phyloP scores from a whole-genome alignment of 2,797 vertebrate genomes.

The Xenopus petersii region DNA sequence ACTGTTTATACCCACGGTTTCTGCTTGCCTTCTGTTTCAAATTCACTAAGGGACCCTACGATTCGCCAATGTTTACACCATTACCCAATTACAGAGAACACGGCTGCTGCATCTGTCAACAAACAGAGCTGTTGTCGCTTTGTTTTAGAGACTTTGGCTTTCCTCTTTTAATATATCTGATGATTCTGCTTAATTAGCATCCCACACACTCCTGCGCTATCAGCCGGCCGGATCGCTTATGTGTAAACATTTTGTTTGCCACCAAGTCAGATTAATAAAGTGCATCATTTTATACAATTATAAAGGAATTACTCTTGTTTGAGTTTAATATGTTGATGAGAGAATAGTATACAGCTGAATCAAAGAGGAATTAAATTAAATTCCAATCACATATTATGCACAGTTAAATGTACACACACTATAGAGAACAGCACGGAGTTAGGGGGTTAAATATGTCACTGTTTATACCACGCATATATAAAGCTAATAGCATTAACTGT shows the following conservation, averaged over 20 bases:
- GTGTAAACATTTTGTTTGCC: slow-evolving; percentile 66
- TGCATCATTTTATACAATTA: slow-evolving; percentile 47
- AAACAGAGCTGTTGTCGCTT: slow-evolving; percentile 97
- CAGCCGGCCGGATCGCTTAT: slow-evolving; percentile 70
- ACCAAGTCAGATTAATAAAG: slow-evolving; percentile 50
- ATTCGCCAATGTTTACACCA: slow-evolving; percentile 98
- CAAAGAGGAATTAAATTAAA: not conserved
- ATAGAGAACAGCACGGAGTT: too few species aligned
- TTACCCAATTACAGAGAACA: slow-evolving; percentile 98
- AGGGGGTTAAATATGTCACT: too few species aligned
- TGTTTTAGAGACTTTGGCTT: slow-evolving; percentile 66
- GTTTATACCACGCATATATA: too few species aligned
- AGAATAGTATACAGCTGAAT: slow-evolving; percentile 4
- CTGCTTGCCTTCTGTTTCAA: slow-evolving; percentile 60
- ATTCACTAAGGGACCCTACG: slow-evolving; percentile 82
- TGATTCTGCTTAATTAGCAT: slow-evolving; percentile 83
- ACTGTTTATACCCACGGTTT: slow-evolving; percentile 61
- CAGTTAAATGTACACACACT: not conserved
- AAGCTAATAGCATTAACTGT: too few species aligned
- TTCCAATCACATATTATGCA: not conserved
- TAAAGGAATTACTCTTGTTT: slow-evolving; percentile 37
- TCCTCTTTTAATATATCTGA: slow-evolving; percentile 73
- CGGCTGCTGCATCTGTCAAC: slow-evolving; percentile 96
- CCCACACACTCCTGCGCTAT: slow-evolving; percentile 68
- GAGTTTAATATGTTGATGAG: not conserved